These are phyloP conservation scores for Macrosteles quadrilineatus DNA, from an alignment of 1,140 invertebrate genomes.

Conservation along the genomic window DNA sequence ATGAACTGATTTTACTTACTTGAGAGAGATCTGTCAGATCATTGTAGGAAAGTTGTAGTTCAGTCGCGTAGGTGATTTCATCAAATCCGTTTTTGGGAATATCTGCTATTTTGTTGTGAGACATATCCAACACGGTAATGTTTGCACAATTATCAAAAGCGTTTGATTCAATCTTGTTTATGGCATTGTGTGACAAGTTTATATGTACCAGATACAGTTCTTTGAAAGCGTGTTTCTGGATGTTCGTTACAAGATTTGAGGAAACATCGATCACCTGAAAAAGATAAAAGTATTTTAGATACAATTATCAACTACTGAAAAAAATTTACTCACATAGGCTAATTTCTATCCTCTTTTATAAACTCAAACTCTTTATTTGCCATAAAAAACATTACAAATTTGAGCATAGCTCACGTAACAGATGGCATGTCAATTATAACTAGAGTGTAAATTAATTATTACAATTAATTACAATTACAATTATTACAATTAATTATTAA, in stretches of 20 bases:
- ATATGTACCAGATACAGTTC: slow-evolving; percentile 77
- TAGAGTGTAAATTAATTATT: no score
- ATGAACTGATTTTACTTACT: slow-evolving; percentile 54
- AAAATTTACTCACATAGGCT: no score
- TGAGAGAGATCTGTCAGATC: slow-evolving; percentile 72
- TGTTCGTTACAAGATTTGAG: slow-evolving; percentile 74
- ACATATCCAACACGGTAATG: slow-evolving; percentile 81
- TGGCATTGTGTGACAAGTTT: slow-evolving; percentile 78
- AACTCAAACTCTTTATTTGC: no score
- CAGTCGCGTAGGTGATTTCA: slow-evolving; percentile 74
- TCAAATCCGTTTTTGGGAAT: slow-evolving; percentile 77
- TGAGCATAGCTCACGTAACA: no score
- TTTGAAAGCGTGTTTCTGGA: slow-evolving; percentile 81
- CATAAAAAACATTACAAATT: no score
- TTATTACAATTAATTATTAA: no score
- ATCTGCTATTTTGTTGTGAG: slow-evolving; percentile 71
- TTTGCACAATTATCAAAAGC: slow-evolving; percentile 88
- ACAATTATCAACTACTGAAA: slow-evolving; percentile 9
- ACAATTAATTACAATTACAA: no score
- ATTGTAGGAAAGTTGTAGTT: slow-evolving; percentile 77
- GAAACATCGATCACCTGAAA: slow-evolving; percentile 74
- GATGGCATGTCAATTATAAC: no score
- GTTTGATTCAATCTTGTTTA: slow-evolving; percentile 70
- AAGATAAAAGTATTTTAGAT: slow-evolving; percentile 36
- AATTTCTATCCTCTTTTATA: no score